Evolutionary conservation across 2,797 vertebrate species (phyloP).

Genomic region (Microchirus variegatus): DNA sequence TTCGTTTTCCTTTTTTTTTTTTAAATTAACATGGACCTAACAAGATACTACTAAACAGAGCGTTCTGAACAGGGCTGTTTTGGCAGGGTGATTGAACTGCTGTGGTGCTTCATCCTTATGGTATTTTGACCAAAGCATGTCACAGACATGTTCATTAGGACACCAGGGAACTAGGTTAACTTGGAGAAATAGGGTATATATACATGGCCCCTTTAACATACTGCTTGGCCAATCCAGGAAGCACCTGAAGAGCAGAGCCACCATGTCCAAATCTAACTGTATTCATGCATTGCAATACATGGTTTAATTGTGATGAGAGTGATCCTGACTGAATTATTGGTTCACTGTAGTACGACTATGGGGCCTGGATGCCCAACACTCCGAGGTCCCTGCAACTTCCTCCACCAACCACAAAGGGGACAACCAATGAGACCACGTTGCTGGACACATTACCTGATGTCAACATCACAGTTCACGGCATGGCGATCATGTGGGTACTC

Average conservation of each 20-base stretch:
- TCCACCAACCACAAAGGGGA: conserved; percentile 60
- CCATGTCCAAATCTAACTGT: background rate
- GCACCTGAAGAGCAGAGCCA: conserved; percentile 17
- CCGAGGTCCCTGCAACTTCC: conserved; percentile 54
- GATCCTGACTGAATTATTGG: background rate
- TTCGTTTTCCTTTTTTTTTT: too few species aligned
- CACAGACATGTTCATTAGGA: too few species aligned
- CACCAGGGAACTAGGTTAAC: too few species aligned
- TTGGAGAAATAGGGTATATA: too few species aligned
- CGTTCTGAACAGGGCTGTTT: too few species aligned
- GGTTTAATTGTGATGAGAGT: background rate
- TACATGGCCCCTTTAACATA: too few species aligned
- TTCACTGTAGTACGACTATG: conserved; percentile 59
- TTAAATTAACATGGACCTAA: too few species aligned
- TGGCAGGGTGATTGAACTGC: too few species aligned
- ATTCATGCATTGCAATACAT: background rate
- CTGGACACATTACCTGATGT: conserved; percentile 51
- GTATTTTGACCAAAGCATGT: too few species aligned
- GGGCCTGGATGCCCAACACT: conserved; percentile 67
- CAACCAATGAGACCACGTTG: conserved; percentile 32
- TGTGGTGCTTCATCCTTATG: too few species aligned
- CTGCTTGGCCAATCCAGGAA: too few species aligned
- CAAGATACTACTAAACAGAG: too few species aligned
- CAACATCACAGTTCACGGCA: conserved; percentile 39
- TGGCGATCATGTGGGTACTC: conserved; percentile 55